A percentile compares a stretch with the other conserved stretches of the same genome.
Conservation (phyloP, 2,797 vertebrate species). For the Cheirogaleus major region DNA sequence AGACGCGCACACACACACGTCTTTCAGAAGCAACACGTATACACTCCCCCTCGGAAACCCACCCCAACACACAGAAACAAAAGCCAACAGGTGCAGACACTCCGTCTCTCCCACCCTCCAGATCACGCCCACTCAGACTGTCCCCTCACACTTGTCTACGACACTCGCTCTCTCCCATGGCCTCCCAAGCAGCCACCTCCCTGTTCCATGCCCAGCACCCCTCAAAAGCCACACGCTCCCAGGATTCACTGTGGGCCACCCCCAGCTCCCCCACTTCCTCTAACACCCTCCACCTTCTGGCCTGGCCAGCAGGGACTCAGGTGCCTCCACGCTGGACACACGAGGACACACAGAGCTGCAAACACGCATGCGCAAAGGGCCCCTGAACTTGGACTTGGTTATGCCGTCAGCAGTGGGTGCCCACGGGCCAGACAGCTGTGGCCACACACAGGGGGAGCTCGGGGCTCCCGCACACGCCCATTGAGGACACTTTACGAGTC, state of each 20-base stretch:
- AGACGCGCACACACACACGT: neutral
- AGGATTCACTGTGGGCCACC: neutral
- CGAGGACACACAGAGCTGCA: neutral
- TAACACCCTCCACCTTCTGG: neutral
- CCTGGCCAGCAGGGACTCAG: neutral
- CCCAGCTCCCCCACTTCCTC: neutral
- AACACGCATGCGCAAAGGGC: fast-evolving
- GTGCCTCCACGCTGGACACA: fast-evolving
- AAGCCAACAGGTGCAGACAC: neutral
- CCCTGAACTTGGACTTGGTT: neutral
- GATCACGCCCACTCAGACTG: neutral
- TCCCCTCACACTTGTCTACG: fast-evolving
- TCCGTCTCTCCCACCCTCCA: too few relatives aligned
- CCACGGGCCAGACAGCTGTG: neutral
- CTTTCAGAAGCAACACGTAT: neutral
- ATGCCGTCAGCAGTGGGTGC: neutral
- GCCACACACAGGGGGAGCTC: fast-evolving
- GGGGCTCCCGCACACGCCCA: fast-evolving
- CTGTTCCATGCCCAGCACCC: fast-evolving
- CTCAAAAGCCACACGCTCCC: fast-evolving
- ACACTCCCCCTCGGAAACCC: neutral
- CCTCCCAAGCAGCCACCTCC: neutral
- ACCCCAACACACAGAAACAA: neutral
- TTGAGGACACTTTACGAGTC: neutral
- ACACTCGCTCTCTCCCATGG: neutral